Conservation (phyloP, 2,888 invertebrate species). For the Microplitis manilae region DNA sequence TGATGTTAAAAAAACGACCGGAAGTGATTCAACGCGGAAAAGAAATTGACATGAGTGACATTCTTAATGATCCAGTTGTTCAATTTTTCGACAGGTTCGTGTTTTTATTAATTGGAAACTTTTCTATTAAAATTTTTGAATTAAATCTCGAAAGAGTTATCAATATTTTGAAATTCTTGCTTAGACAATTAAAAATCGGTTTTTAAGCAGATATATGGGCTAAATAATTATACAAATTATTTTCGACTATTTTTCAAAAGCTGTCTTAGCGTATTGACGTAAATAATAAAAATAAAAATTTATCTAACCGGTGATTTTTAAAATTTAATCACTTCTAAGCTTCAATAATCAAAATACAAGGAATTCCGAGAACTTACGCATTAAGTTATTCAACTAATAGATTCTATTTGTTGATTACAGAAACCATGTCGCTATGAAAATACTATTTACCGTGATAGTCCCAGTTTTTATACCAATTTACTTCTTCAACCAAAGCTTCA, state of each 20-base stretch:
- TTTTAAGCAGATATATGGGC: no score
- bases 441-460: constrained; percentile 75
- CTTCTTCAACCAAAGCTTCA: constrained; percentile 74
- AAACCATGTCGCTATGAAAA: constrained; percentile 73
- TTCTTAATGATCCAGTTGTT: constrained; percentile 83
- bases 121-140: no score
- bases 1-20: constrained; percentile 91
- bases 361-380: no score
- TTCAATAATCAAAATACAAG: no score
- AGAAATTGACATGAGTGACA: constrained; percentile 86
- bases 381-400: neutral
- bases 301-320: neutral
- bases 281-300: no score
- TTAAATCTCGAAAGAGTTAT: no score
- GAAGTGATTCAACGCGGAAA: constrained; percentile 84
- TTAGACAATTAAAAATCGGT: no score
- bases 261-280: no score
- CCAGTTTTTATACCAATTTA: constrained; percentile 75
- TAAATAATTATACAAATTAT: no score
- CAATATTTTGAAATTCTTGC: no score
- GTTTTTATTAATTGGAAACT: constrained; percentile 28
- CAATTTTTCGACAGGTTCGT: constrained; percentile 82
- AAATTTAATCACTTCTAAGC: neutral
- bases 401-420: constrained; percentile 58
- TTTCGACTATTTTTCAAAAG: no score